A percentile compares a stretch with the other conserved stretches of the same genome.
phyloP scores from a whole-genome alignment of 2,113 vertebrate genomes.

The Phylloscopus trochiloides region DNA sequence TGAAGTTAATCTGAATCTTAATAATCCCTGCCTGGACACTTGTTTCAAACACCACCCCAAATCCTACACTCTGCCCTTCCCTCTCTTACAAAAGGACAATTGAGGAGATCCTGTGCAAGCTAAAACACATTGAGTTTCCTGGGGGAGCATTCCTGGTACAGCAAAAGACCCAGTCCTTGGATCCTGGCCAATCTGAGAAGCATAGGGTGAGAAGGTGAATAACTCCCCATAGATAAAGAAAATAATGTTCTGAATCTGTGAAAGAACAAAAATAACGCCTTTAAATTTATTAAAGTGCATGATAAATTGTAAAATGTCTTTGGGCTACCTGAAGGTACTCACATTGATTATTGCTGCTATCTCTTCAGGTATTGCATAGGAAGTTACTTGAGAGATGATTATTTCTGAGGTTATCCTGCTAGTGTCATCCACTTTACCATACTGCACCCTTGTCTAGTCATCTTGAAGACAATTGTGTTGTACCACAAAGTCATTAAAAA shows the following conservation, averaged over 20 bases:
- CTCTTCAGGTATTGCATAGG: neutral
- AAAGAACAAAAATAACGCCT: neutral
- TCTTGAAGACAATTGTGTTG: neutral
- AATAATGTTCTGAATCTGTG: neutral
- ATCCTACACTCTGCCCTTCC: neutral
- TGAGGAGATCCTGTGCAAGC: neutral
- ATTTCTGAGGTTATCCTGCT: neutral
- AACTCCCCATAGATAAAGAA: neutral
- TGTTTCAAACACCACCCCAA: neutral
- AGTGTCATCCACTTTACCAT: neutral
- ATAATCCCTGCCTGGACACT: neutral
- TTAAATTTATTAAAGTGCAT: neutral
- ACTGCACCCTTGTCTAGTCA: neutral
- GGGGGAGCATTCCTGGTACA: neutral
- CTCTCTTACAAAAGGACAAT: neutral
- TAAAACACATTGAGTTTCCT: neutral
- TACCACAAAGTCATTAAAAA: neutral
- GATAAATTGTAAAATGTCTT: neutral
- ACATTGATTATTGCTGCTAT: neutral
- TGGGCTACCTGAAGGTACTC: neutral
- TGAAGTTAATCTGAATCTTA: neutral
- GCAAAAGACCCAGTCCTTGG: neutral
- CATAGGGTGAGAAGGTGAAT: neutral
- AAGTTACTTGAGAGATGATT: neutral
- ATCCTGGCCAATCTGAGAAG: neutral